Percentiles rank a stretch among this genome's conserved stretches.
These are phyloP conservation scores for Eurystomus glaucurus DNA, from an alignment of 2,797 vertebrate genomes.

Conservation along the genomic window DNA sequence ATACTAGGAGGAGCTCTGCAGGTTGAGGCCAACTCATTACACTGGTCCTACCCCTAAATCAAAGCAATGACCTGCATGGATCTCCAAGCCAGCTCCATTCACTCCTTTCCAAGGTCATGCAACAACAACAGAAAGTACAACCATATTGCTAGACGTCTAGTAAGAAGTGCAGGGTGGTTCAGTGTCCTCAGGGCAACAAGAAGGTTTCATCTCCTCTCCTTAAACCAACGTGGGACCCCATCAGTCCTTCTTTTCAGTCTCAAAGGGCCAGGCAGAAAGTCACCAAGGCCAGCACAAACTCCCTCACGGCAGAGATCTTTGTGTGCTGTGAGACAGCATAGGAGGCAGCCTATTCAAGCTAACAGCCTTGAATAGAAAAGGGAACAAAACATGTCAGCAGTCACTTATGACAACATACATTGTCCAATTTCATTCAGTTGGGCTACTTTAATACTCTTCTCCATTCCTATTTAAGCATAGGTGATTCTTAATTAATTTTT, in stretches of 20 bases:
- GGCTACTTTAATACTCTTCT: background rate
- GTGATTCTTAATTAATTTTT: background rate
- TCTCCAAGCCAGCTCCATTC: background rate
- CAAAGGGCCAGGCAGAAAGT: background rate
- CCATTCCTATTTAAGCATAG: background rate
- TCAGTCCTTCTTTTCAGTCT: background rate
- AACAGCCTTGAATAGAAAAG: background rate
- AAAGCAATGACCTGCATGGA: background rate
- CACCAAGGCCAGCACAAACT: background rate
- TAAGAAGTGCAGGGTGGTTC: background rate
- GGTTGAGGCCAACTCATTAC: background rate
- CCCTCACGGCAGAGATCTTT: background rate
- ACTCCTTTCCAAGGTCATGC: background rate
- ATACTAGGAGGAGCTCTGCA: background rate
- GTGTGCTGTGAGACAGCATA: rapidly evolving
- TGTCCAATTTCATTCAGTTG: background rate
- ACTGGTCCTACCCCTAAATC: background rate
- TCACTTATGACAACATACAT: background rate
- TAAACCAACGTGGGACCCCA: background rate
- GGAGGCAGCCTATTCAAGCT: background rate
- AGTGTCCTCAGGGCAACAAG: background rate
- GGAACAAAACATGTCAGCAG: background rate
- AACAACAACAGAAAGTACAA: background rate
- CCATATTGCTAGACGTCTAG: background rate
- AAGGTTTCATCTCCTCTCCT: background rate